Evolutionary conservation across 2,113 vertebrate genomes (phyloP).

Genomic region (Orycteropus afer): DNA sequence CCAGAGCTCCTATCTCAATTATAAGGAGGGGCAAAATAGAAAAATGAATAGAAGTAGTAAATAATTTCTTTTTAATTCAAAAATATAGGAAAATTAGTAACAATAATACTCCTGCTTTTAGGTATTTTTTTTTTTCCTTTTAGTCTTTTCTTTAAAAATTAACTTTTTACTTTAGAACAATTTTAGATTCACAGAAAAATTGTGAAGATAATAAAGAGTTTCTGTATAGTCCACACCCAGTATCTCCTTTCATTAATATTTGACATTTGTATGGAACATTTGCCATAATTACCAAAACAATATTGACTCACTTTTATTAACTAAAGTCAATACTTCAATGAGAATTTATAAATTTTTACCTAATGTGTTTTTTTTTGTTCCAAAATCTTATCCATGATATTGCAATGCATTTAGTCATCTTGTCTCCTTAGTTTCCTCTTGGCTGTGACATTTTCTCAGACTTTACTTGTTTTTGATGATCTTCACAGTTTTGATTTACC

Average conservation of each 20-base stretch:
- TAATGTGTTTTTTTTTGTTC: neutral
- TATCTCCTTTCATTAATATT: neutral
- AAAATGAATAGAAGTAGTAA: neutral
- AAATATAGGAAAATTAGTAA: neutral
- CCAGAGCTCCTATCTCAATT: too few relatives aligned
- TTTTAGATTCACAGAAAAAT: too few relatives aligned
- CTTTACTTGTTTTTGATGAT: too few relatives aligned
- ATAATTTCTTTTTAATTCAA: neutral
- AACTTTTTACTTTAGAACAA: too few relatives aligned
- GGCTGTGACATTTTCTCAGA: too few relatives aligned
- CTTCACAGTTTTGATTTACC: too few relatives aligned
- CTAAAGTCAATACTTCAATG: neutral
- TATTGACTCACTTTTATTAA: too few relatives aligned
- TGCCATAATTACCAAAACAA: neutral
- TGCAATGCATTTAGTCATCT: too few relatives aligned
- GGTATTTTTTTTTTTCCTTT: neutral
- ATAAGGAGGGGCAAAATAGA: neutral
- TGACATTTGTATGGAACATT: neutral
- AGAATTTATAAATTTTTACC: neutral
- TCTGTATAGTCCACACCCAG: too few relatives aligned
- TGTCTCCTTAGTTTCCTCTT: too few relatives aligned
- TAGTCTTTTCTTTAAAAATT: too few relatives aligned
- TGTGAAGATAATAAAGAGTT: too few relatives aligned
- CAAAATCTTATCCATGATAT: neutral
- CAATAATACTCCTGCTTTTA: neutral